Conservation (phyloP, 2,888 invertebrate species). For the Alloscopus bannaensis region DNA sequence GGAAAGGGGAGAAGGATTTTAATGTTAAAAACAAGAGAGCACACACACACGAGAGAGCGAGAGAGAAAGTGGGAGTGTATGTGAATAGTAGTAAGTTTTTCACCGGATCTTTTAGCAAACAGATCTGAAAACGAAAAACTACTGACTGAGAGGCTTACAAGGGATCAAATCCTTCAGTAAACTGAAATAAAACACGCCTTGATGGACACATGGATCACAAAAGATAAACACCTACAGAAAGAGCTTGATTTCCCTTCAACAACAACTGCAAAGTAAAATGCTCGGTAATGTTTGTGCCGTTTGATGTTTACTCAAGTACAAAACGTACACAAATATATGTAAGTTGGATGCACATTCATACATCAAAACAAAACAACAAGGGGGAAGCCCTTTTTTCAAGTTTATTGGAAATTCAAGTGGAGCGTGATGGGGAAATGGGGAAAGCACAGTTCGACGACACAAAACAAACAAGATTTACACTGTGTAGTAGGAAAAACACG, state of each 20-base stretch:
- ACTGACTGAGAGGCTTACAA: constrained; percentile 50
- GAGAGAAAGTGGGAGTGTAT: too few relatives aligned
- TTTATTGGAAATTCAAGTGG: background rate
- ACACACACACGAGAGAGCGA: constrained; percentile 16
- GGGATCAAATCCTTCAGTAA: constrained; percentile 55
- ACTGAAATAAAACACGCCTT: constrained; percentile 50
- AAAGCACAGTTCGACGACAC: too few relatives aligned
- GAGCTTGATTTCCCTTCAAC: constrained; percentile 8
- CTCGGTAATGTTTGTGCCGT: background rate
- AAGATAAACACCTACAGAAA: constrained; percentile 28
- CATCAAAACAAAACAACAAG: too few relatives aligned
- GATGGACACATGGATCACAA: constrained; percentile 55
- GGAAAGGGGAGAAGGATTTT: constrained; percentile 44
- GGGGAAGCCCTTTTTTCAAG: background rate
- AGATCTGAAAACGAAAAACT: constrained; percentile 35
- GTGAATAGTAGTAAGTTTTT: too few relatives aligned
- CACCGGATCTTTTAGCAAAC: constrained; percentile 43
- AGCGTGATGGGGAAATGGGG: background rate
- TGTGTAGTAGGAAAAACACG: too few relatives aligned
- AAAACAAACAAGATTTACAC: too few relatives aligned
- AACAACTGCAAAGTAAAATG: too few relatives aligned
- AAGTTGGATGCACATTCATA: too few relatives aligned
- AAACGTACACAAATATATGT: too few relatives aligned
- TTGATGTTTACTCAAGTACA: background rate
- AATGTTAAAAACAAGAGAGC: background rate